A percentile compares a stretch with the other conserved stretches of the same genome.
Evolutionary conservation across 2,888 invertebrate species (phyloP).

Genomic region (Melieria omissa): DNA sequence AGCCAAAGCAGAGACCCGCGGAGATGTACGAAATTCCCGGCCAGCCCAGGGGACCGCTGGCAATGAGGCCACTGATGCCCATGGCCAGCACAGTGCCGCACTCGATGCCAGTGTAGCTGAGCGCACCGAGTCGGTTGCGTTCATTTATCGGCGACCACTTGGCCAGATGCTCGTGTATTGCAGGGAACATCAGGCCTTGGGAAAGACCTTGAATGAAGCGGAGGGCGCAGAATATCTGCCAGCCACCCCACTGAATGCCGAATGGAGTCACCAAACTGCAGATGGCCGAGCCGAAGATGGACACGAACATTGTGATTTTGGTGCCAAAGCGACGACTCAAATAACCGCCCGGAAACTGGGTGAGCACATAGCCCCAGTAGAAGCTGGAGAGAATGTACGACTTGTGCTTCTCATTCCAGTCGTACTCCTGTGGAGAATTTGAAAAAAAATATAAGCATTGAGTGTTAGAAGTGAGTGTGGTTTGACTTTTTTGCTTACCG

Average conservation of each 20-base stretch:
- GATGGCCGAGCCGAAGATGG: conserved; percentile 74
- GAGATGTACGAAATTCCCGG: conserved; percentile 74
- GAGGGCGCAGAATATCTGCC: conserved; percentile 71
- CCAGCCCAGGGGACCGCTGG: conserved; percentile 72
- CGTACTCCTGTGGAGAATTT: conserved; percentile 53
- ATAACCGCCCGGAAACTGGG: conserved; percentile 74
- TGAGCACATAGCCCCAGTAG: conserved; percentile 81
- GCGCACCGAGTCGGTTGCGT: conserved; percentile 71
- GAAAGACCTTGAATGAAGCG: conserved; percentile 75
- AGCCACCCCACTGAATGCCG: conserved; percentile 72
- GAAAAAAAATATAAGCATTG: not conserved
- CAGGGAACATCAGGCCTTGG: conserved; percentile 75
- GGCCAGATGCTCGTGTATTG: conserved; percentile 74
- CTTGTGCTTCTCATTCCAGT: conserved; percentile 69
- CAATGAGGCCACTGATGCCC: conserved; percentile 73
- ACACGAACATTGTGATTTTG: conserved; percentile 70
- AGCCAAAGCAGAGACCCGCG: conserved; percentile 68
- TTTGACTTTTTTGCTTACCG: conserved; percentile 60
- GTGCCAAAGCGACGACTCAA: conserved; percentile 76
- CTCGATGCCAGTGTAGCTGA: conserved; percentile 72
- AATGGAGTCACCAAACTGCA: conserved; percentile 75
- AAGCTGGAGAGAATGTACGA: conserved; percentile 77
- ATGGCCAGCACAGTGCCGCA: conserved; percentile 76
- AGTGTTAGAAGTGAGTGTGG: not conserved
- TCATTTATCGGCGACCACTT: conserved; percentile 78